A percentile compares a stretch with the other conserved stretches of the same genome.
Conservation (phyloP, 2,888 invertebrate species). For the Psococerastis gibbosa region DNA sequence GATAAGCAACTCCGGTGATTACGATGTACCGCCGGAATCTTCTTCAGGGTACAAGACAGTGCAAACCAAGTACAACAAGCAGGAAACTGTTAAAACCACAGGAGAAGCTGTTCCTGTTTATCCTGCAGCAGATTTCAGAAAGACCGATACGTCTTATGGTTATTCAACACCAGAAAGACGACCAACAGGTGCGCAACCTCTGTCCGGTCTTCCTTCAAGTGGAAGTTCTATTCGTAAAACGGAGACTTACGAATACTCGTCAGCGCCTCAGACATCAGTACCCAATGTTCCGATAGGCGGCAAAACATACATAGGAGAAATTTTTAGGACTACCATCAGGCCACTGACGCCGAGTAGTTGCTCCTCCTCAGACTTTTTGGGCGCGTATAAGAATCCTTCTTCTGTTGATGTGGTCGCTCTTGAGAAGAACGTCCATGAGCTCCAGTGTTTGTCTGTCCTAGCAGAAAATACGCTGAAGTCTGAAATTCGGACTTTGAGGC, state of each 20-base stretch:
- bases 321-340: background rate
- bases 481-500: background rate
- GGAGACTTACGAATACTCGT: too few relatives aligned
- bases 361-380: background rate
- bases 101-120: background rate
- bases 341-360: background rate
- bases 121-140: background rate
- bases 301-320: background rate
- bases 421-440: background rate
- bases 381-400: background rate
- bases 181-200: background rate
- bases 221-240: too few relatives aligned
- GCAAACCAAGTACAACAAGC: background rate
- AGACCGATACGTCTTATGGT: background rate
- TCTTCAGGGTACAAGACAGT: background rate
- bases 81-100: background rate
- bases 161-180: background rate
- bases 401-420: slow-evolving; percentile 1
- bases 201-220: too few relatives aligned
- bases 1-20: background rate
- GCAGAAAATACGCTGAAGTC: background rate
- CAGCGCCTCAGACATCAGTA: background rate
- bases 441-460: background rate
- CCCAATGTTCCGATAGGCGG: background rate
- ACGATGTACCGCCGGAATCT: background rate